A percentile compares a stretch with the other conserved stretches of the same genome.
These are phyloP conservation scores for Sebastes matsubarae DNA, from an alignment of 2,797 vertebrate genomes.

Conservation along the genomic window DNA sequence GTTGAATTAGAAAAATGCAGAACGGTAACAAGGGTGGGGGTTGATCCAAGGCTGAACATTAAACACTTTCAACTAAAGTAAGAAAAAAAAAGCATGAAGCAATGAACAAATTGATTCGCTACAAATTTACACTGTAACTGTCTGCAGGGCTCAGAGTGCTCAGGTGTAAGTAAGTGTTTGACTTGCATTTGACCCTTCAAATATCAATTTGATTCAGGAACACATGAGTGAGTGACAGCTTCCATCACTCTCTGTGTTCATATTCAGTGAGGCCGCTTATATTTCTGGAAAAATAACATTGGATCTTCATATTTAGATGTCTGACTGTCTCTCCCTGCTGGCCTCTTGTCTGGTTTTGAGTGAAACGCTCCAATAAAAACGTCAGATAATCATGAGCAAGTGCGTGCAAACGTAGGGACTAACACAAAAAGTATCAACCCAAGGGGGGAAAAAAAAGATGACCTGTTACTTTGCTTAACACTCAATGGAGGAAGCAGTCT, in stretches of 20 bases:
- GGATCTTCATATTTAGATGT: constrained; percentile 22
- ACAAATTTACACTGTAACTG: constrained; percentile 10
- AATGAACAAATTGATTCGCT: constrained; percentile 36
- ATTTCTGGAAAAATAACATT: constrained; percentile 30
- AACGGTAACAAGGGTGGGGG: not conserved
- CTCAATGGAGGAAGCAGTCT: not conserved
- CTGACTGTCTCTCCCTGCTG: not conserved
- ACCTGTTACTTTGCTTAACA: not conserved
- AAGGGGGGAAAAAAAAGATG: not conserved
- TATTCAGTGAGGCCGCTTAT: not conserved
- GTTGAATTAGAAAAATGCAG: constrained; percentile 3
- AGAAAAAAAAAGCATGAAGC: constrained; percentile 36
- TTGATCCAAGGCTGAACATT: not conserved
- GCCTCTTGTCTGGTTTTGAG: constrained; percentile 3
- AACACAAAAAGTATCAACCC: not conserved
- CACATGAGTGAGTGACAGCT: constrained; percentile 46
- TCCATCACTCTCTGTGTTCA: constrained; percentile 16
- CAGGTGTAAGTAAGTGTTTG: constrained; percentile 9
- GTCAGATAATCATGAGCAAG: not conserved
- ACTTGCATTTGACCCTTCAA: constrained; percentile 46
- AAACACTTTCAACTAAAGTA: constrained; percentile 16
- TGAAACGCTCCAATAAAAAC: constrained; percentile 4
- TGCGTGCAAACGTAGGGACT: not conserved
- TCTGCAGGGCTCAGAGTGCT: constrained; percentile 9
- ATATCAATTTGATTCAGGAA: constrained; percentile 36